These are phyloP conservation scores for Aurelia sp. DNA, from an alignment of 30 jellyfish, hydroid and myxozoan genomes.

Conservation along the genomic window DNA sequence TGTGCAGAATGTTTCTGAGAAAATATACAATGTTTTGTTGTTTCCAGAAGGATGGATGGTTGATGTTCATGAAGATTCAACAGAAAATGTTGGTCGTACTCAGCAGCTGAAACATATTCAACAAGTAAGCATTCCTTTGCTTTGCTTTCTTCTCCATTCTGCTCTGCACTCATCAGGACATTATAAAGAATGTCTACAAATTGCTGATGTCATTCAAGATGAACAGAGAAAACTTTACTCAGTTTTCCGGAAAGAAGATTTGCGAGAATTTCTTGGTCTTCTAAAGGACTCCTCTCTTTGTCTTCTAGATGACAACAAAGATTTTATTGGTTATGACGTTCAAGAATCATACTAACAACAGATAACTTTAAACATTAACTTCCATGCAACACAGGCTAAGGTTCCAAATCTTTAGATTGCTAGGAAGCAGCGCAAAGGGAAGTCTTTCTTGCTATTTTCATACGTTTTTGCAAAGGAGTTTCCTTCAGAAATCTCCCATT, in stretches of 20 bases:
- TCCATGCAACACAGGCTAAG: no score
- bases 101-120: conserved; percentile 68
- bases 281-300: conserved; percentile 75
- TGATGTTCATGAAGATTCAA: conserved; percentile 30
- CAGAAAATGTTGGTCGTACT: conserved; percentile 30
- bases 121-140: conserved; percentile 81
- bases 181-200: conserved; percentile 77
- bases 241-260: conserved; percentile 71
- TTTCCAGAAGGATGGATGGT: conserved; percentile 98
- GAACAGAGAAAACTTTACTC: conserved; percentile 63
- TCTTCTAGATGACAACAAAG: conserved; percentile 61
- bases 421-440: no score
- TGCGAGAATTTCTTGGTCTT: conserved; percentile 67
- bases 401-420: no score
- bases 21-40: conserved; percentile 81
- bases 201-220: conserved; percentile 80
- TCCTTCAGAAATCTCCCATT: no score
- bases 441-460: no score
- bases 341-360: conserved; percentile 12
- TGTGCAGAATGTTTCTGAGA: conserved; percentile 70
- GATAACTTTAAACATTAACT: no score
- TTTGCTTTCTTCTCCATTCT: conserved; percentile 74
- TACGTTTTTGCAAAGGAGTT: no score
- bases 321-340: conserved; percentile 66
- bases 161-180: conserved; percentile 73